A percentile compares a stretch with the other conserved stretches of the same genome.
Conservation (phyloP, 2,797 vertebrate species). For the Cirrhinus mrigala region DNA sequence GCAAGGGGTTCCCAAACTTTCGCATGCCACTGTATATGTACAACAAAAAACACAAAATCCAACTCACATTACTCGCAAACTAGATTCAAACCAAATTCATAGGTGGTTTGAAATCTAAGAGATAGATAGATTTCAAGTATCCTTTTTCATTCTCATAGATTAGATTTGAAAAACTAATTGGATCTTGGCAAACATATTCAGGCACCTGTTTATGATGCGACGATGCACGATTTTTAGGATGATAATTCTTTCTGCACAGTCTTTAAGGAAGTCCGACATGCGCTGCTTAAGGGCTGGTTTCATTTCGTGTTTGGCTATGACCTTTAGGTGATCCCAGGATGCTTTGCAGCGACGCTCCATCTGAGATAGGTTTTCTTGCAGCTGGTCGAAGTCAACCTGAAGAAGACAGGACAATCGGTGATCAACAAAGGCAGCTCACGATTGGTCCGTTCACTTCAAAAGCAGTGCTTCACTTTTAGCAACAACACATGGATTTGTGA, state of each 20-base stretch:
- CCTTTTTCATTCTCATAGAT: too few species aligned
- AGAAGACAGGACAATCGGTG: slow-evolving; percentile 5
- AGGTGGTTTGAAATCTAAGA: not conserved
- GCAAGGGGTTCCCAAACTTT: too few species aligned
- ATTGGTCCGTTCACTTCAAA: not conserved
- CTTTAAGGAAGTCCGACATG: slow-evolving; percentile 96
- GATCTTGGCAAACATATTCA: not conserved
- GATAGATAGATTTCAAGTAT: too few species aligned
- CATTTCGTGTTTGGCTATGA: slow-evolving; percentile 97
- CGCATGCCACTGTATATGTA: too few species aligned
- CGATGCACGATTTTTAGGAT: slow-evolving; percentile 96
- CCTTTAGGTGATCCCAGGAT: slow-evolving; percentile 98
- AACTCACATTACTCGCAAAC: not conserved
- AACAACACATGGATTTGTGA: not conserved
- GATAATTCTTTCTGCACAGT: slow-evolving; percentile 96
- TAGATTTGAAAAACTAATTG: too few species aligned
- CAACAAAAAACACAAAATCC: not conserved
- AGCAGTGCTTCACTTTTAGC: slow-evolving; percentile 1
- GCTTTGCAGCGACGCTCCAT: slow-evolving; percentile 97
- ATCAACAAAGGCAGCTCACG: not conserved
- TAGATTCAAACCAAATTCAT: not conserved
- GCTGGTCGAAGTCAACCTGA: slow-evolving; percentile 97
- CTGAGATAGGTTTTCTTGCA: slow-evolving; percentile 94
- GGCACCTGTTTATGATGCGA: slow-evolving; percentile 94
- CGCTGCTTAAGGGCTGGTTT: slow-evolving; percentile 92